phyloP scores from a whole-genome alignment of 37 sponge, comb jelly and placozoan species.

The Crambe crambe region DNA sequence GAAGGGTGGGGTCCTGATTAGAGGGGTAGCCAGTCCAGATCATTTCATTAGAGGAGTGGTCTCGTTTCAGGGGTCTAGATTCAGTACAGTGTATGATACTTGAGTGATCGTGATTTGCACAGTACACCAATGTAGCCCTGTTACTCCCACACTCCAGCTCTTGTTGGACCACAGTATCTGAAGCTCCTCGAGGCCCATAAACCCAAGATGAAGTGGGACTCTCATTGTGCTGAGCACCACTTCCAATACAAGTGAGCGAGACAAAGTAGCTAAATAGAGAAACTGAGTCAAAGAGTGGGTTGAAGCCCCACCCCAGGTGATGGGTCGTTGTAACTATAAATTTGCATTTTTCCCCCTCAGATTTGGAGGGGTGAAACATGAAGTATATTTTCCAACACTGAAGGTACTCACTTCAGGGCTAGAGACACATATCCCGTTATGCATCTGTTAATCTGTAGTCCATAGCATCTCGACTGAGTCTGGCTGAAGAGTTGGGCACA shows the following conservation, averaged over 20 bases:
- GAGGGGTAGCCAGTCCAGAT: too few species aligned
- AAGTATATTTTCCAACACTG: slow-evolving; percentile 82
- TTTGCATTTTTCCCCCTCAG: not conserved
- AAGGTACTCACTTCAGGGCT: slow-evolving; percentile 37
- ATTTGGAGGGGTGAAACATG: slow-evolving; percentile 28
- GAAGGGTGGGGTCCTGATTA: too few species aligned
- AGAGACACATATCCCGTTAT: slow-evolving; percentile 1
- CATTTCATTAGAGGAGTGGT: too few species aligned
- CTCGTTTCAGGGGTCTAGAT: too few species aligned
- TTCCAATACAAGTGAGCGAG: slow-evolving; percentile 82
- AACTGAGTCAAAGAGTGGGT: too few species aligned
- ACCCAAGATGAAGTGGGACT: slow-evolving; percentile 93
- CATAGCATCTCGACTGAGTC: slow-evolving; percentile 45
- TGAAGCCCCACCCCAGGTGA: too few species aligned
- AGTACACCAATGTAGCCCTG: too few species aligned
- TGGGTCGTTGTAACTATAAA: not conserved
- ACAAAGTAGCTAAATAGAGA: not conserved
- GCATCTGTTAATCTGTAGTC: not conserved
- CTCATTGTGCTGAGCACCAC: slow-evolving; percentile 80
- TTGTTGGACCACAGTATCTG: slow-evolving; percentile 62
- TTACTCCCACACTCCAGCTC: too few species aligned
- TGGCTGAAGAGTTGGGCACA: slow-evolving; percentile 88
- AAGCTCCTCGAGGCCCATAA: slow-evolving; percentile 80
- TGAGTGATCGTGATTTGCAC: too few species aligned
- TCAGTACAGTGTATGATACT: too few species aligned